Conservation (phyloP, 2,113 vertebrate species). For the Antennarius striatus region DNA sequence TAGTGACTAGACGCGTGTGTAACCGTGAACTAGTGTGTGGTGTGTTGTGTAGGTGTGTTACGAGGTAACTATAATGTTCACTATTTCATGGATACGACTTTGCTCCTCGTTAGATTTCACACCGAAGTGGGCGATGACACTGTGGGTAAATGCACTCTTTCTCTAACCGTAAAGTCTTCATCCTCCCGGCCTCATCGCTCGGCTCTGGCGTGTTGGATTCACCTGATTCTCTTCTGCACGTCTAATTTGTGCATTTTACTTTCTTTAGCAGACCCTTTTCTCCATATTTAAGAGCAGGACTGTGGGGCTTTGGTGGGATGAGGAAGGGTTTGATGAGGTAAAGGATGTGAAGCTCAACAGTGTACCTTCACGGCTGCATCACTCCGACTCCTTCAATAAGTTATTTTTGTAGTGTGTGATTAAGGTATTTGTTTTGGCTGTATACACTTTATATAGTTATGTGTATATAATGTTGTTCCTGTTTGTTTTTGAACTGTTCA, state of each 20-base stretch:
- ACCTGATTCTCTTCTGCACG: slow-evolving; percentile 26
- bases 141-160: slow-evolving; percentile 59
- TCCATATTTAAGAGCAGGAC: background rate
- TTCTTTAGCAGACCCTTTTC: background rate
- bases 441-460: slow-evolving; percentile 61
- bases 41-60: slow-evolving; percentile 79
- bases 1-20: slow-evolving; percentile 83
- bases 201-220: slow-evolving; percentile 22
- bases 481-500: slow-evolving; percentile 53
- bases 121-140: slow-evolving; percentile 66
- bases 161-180: slow-evolving; percentile 40
- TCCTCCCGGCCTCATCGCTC: slow-evolving; percentile 29
- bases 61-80: slow-evolving; percentile 79
- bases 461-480: slow-evolving; percentile 65
- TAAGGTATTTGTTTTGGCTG: slow-evolving; percentile 48
- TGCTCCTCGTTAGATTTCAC: slow-evolving; percentile 68
- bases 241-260: background rate
- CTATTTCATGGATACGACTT: slow-evolving; percentile 75
- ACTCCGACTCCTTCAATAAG: slow-evolving; percentile 46
- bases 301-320: background rate
- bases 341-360: slow-evolving; percentile 25
- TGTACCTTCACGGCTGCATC: slow-evolving; percentile 44
- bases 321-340: slow-evolving; percentile 19
- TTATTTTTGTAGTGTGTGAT: slow-evolving; percentile 65
- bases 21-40: slow-evolving; percentile 80